Evolutionary conservation across 2,113 vertebrate species (phyloP).

Genomic region (Ploceus nigricollis): DNA sequence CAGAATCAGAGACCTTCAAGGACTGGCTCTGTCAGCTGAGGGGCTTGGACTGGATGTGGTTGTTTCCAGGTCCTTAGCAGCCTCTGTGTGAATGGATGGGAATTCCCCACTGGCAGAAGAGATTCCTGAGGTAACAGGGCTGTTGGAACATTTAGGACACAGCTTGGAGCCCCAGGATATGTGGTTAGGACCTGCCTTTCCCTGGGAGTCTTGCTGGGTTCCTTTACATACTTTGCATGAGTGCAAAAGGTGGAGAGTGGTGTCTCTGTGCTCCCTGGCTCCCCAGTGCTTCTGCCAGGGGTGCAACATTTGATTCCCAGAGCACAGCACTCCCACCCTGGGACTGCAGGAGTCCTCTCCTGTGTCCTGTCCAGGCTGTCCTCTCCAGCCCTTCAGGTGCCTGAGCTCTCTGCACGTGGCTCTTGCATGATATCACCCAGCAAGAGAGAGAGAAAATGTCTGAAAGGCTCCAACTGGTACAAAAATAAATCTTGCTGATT

Average conservation of each 20-base stretch:
- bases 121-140: neutral
- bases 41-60: rapidly evolving
- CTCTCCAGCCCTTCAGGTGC: neutral
- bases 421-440: neutral
- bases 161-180: neutral
- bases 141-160: neutral
- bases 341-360: neutral
- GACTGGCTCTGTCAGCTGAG: neutral
- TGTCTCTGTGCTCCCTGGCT: neutral
- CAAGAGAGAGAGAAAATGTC: neutral
- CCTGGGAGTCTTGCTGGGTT: neutral
- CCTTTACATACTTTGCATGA: neutral
- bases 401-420: neutral
- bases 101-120: neutral
- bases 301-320: neutral
- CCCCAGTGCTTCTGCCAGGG: neutral
- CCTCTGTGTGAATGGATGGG: neutral
- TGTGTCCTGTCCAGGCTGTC: neutral
- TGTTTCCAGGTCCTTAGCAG: neutral
- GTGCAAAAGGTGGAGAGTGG: neutral
- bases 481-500: conserved; percentile 55
- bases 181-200: neutral
- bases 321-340: neutral
- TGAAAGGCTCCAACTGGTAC: neutral
- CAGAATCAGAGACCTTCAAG: neutral